These are phyloP conservation scores for Fregata magnificens DNA, from an alignment of 2,113 vertebrate species.

Conservation along the genomic window DNA sequence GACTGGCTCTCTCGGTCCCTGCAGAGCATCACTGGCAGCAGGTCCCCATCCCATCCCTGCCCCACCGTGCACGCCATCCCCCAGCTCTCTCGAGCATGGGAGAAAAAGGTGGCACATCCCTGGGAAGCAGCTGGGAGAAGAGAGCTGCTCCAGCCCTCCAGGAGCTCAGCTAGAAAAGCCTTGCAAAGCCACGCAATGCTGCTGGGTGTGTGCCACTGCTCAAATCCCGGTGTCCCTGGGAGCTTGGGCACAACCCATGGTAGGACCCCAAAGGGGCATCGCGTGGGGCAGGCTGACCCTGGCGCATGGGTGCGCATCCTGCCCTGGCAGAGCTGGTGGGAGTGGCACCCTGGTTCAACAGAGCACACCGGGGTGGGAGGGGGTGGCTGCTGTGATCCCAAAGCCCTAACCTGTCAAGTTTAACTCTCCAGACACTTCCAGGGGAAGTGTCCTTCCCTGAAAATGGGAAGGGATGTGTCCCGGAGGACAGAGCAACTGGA, in stretches of 20 bases:
- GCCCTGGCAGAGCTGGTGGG: neutral
- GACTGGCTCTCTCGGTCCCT: accelerated
- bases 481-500: neutral
- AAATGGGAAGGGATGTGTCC: neutral
- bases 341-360: neutral
- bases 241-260: neutral
- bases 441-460: neutral
- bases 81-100: accelerated
- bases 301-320: accelerated
- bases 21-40: neutral
- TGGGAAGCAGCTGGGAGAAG: neutral
- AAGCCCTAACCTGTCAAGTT: neutral
- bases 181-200: neutral
- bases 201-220: neutral
- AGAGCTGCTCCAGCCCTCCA: neutral
- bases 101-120: accelerated
- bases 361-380: neutral
- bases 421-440: neutral
- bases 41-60: neutral
- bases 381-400: neutral
- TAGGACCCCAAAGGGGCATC: accelerated
- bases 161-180: neutral
- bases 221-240: accelerated
- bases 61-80: accelerated
- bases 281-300: neutral